These are phyloP conservation scores for Cynoglossus semilaevis DNA, from an alignment of 2,113 vertebrate genomes.

Conservation along the genomic window DNA sequence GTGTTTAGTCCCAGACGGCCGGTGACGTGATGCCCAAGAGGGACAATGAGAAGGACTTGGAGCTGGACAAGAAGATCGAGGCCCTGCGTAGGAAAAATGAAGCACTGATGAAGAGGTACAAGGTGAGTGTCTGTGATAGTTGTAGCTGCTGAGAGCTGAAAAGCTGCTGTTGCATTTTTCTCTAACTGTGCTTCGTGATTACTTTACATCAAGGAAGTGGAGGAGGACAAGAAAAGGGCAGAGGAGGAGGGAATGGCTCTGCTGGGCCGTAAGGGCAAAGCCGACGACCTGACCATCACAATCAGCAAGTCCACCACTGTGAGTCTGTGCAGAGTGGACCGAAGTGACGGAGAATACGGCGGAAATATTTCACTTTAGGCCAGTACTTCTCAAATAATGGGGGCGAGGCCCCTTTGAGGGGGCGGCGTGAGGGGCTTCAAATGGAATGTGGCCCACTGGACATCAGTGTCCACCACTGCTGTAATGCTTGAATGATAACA, in stretches of 20 bases:
- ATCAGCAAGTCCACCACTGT: conserved; percentile 89
- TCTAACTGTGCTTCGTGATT: conserved; percentile 8
- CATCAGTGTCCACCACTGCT: too few relatives aligned
- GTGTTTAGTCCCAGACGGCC: conserved; percentile 67
- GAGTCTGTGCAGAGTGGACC: conserved; percentile 63
- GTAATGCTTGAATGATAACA: too few relatives aligned
- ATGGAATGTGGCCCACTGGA: too few relatives aligned
- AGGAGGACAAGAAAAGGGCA: conserved; percentile 91
- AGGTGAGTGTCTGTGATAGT: conserved; percentile 74
- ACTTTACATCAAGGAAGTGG: conserved; percentile 84
- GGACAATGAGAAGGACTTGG: conserved; percentile 87
- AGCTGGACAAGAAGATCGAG: conserved; percentile 91
- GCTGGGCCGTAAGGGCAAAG: conserved; percentile 78
- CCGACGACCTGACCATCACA: conserved; percentile 91
- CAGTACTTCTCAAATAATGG: too few relatives aligned
- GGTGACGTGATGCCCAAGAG: conserved; percentile 77
- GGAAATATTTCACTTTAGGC: too few relatives aligned
- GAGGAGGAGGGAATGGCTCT: conserved; percentile 88
- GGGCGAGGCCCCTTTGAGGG: too few relatives aligned
- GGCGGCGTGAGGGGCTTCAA: too few relatives aligned
- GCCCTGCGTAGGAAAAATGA: conserved; percentile 94
- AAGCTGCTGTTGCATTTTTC: background rate
- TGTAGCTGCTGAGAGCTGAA: background rate
- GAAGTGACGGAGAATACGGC: background rate
- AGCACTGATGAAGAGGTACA: conserved; percentile 89